Conservation (phyloP, 2,113 vertebrate genomes). For the Lota lota region DNA sequence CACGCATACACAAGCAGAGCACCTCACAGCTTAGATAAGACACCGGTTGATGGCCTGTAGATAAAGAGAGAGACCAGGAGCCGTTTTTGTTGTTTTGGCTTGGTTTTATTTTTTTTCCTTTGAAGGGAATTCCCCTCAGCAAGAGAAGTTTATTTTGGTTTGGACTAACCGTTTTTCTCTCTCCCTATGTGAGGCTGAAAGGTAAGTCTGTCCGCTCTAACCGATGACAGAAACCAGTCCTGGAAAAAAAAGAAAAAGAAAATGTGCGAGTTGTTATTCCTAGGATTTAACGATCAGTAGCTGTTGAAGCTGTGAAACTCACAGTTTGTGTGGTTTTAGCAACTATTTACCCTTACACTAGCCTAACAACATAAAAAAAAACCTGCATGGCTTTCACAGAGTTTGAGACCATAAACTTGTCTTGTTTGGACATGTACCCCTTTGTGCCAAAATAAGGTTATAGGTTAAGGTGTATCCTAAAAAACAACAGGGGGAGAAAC, state of each 20-base stretch:
- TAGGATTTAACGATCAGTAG: not conserved
- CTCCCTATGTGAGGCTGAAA: slow-evolving; percentile 65
- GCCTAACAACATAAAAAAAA: not conserved
- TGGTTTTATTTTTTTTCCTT: not conserved
- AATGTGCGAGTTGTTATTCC: not conserved
- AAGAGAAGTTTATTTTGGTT: slow-evolving; percentile 44
- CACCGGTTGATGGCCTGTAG: not conserved
- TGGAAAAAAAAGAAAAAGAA: not conserved
- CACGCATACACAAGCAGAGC: slow-evolving; percentile 3
- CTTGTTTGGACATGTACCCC: slow-evolving; percentile 46
- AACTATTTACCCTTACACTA: not conserved
- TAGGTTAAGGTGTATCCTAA: slow-evolving; percentile 52
- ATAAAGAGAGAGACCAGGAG: not conserved
- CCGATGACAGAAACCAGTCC: not conserved
- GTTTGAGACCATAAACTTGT: slow-evolving; percentile 31
- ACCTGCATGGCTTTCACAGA: not conserved
- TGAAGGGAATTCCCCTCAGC: slow-evolving; percentile 31
- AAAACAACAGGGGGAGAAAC: slow-evolving; percentile 19
- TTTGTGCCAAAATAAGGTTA: slow-evolving; percentile 36
- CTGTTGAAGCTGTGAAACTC: not conserved
- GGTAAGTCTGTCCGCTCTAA: slow-evolving; percentile 51
- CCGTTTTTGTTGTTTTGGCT: not conserved
- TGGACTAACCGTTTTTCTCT: slow-evolving; percentile 16
- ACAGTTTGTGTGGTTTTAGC: not conserved
- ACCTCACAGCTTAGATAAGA: too few species aligned